These are phyloP conservation scores for Trachelus troglodyta DNA, from an alignment of 2,888 invertebrate species.

Conservation along the genomic window DNA sequence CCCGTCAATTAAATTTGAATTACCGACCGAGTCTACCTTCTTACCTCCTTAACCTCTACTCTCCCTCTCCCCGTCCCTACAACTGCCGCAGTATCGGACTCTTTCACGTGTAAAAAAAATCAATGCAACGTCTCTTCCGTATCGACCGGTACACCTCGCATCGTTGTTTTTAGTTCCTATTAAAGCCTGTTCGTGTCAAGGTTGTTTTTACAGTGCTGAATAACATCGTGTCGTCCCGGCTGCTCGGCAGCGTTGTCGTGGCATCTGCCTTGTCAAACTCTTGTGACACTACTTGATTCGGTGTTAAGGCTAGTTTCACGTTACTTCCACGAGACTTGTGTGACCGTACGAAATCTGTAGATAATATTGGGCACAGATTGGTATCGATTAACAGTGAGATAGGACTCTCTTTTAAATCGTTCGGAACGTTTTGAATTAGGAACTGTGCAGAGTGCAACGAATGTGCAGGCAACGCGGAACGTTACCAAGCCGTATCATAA, in stretches of 20 bases:
- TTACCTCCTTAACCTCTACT: background rate
- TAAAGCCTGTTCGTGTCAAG: slow-evolving; percentile 38
- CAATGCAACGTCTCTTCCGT: background rate
- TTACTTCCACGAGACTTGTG: background rate
- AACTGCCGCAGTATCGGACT: background rate
- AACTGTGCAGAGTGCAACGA: background rate
- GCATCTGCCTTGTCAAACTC: background rate
- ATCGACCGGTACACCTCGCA: slow-evolving; percentile 12
- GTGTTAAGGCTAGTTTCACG: background rate
- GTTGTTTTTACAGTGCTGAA: slow-evolving; percentile 28
- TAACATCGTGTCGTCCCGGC: background rate
- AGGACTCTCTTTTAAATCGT: background rate
- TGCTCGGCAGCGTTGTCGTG: background rate
- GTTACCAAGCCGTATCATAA: background rate
- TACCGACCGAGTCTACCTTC: background rate
- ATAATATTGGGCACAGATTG: background rate
- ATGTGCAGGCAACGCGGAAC: background rate
- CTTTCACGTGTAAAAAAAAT: background rate
- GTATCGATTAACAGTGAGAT: background rate
- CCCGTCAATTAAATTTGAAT: background rate
- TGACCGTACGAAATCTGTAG: background rate
- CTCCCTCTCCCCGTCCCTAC: background rate
- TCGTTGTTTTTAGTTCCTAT: slow-evolving; percentile 43
- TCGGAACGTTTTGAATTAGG: background rate
- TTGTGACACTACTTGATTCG: slow-evolving; percentile 24